Percentiles rank a stretch among this genome's conserved stretches.
phyloP scores from a whole-genome alignment of 2,888 invertebrate species.

The Epiblema foenella region DNA sequence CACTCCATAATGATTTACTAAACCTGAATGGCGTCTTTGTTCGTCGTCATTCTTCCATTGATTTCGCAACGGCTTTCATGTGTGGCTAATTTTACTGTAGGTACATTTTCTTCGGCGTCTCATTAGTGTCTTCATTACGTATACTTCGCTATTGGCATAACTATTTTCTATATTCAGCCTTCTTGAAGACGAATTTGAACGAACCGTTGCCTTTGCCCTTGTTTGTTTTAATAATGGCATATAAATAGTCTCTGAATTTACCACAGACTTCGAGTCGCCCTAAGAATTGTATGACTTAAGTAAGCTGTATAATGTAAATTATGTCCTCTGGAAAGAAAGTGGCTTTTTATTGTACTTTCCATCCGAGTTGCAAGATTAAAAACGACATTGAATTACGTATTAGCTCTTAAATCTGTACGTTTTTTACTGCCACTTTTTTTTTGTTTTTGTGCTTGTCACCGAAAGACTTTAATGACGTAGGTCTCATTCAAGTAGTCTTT shows the following conservation, averaged over 20 bases:
- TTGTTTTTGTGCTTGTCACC: conserved; percentile 34
- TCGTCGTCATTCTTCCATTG: conserved; percentile 48
- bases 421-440: conserved; percentile 39
- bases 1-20: conserved; percentile 28
- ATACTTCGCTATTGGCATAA: conserved; percentile 67
- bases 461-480: conserved; percentile 35
- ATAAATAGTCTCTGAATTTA: conserved; percentile 48
- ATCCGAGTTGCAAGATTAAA: conserved; percentile 33
- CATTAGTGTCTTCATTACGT: conserved; percentile 74
- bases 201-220: conserved; percentile 45
- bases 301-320: conserved; percentile 22
- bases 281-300: conserved; percentile 11
- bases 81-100: conserved; percentile 64
- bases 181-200: conserved; percentile 52
- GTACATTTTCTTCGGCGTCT: conserved; percentile 64
- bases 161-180: conserved; percentile 65
- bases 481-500: conserved; percentile 33
- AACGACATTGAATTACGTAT: conserved; percentile 43
- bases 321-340: conserved; percentile 42
- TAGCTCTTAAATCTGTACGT: conserved; percentile 27
- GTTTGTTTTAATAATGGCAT: conserved; percentile 52
- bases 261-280: neutral
- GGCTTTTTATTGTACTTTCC: conserved; percentile 38
- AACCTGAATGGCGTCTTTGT: conserved; percentile 35
- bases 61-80: conserved; percentile 56